Evolutionary conservation across 2,888 invertebrate genomes (phyloP).

Genomic region (Clitarchus hookeri): DNA sequence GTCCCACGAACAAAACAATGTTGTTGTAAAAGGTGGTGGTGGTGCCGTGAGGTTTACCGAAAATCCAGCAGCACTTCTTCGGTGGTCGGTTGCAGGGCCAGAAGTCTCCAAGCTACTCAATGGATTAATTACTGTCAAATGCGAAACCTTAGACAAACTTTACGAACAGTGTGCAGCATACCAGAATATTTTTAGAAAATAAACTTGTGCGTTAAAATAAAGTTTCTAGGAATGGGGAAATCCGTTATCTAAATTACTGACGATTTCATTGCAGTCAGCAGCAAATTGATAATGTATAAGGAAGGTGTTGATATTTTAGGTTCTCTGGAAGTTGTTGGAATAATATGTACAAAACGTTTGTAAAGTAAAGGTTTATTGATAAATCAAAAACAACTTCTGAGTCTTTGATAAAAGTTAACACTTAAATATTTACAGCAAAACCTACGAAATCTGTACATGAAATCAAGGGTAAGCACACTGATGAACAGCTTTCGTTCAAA

Average conservation of each 20-base stretch:
- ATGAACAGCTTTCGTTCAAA: not conserved
- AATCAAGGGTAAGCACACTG: not conserved
- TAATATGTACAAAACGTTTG: not conserved
- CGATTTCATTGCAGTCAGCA: not conserved
- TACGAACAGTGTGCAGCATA: not conserved
- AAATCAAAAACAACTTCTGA: not conserved
- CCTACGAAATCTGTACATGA: not conserved
- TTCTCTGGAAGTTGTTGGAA: not conserved
- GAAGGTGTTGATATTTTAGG: not conserved
- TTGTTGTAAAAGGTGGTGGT: not conserved
- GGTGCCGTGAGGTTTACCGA: not conserved
- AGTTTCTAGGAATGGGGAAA: not conserved
- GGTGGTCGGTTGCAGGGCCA: not conserved
- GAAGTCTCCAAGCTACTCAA: not conserved
- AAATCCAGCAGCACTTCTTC: not conserved
- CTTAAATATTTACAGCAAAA: not conserved
- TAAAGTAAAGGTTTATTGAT: not conserved
- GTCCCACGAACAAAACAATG: not conserved
- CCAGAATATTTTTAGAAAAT: not conserved
- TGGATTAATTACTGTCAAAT: not conserved
- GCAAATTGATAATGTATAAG: not conserved
- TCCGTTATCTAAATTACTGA: not conserved
- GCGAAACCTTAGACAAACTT: not conserved
- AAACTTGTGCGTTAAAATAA: not conserved
- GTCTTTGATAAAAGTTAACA: not conserved